Percentiles rank a stretch among this genome's conserved stretches.
phyloP scores from a whole-genome alignment of 2,888 invertebrate genomes.

The Rhopalosiphum nymphaeae region DNA sequence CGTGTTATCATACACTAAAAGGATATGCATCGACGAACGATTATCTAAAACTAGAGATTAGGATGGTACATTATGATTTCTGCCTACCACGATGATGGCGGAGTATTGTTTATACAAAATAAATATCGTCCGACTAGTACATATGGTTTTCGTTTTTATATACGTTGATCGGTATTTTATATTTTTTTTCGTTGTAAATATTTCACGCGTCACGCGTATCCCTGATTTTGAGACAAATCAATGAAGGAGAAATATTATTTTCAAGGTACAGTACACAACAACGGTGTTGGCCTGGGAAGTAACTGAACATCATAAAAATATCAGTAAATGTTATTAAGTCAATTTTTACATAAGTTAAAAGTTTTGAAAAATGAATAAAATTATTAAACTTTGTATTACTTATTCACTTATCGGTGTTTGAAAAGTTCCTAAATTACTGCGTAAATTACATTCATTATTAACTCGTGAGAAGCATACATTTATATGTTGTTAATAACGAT shows the following conservation, averaged over 20 bases:
- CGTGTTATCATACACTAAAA: not conserved
- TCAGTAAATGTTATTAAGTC: not conserved
- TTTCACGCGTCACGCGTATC: not conserved
- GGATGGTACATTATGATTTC: not conserved
- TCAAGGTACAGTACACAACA: not conserved
- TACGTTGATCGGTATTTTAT: not conserved
- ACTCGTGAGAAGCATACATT: not conserved
- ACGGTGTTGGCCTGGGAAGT: not conserved
- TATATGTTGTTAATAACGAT: not conserved
- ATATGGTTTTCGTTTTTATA: not conserved
- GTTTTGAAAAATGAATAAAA: conserved; percentile 40
- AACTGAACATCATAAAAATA: conserved; percentile 10
- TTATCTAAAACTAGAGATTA: not conserved
- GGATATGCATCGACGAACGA: not conserved
- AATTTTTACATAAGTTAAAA: conserved; percentile 18
- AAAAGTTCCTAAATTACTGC: not conserved
- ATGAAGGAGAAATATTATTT: not conserved
- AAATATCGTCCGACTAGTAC: not conserved
- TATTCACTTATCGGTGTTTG: conserved; percentile 17
- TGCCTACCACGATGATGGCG: not conserved
- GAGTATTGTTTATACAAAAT: not conserved
- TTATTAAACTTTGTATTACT: not conserved
- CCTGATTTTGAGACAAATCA: not conserved
- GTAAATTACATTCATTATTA: conserved; percentile 25
- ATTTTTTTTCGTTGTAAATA: not conserved